These are phyloP conservation scores for Camponotus floridanus DNA, from an alignment of 1,140 invertebrate genomes.

Conservation along the genomic window DNA sequence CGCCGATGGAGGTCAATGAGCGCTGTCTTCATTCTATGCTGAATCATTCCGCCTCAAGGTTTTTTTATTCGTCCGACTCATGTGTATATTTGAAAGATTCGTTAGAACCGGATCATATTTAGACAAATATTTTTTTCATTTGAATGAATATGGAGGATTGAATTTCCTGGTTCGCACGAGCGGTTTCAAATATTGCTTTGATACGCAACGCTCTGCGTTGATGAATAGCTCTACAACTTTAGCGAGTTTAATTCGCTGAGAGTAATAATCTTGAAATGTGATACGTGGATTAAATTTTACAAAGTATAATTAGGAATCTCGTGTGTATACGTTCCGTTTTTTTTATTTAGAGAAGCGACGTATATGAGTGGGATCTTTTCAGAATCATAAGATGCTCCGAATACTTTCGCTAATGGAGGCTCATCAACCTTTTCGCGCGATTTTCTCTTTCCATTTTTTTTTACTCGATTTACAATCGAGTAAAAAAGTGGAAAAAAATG, in stretches of 20 bases:
- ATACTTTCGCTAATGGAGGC: neutral
- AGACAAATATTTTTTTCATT: neutral
- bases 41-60: neutral
- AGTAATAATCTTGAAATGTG: neutral
- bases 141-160: neutral
- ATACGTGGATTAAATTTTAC: slow-evolving; percentile 2
- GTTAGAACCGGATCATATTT: neutral
- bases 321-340: neutral
- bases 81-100: neutral
- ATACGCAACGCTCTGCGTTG: neutral
- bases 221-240: neutral
- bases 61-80: neutral
- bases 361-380: too few relatives aligned
- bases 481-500: neutral
- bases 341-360: neutral
- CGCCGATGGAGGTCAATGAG: neutral
- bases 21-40: neutral
- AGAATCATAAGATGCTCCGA: neutral
- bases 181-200: neutral
- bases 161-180: neutral
- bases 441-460: too few relatives aligned
- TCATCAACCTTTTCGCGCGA: neutral
- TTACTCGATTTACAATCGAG: too few relatives aligned
- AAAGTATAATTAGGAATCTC: neutral
- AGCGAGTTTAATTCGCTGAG: neutral